A percentile compares a stretch with the other conserved stretches of the same genome.
These are phyloP conservation scores for Metallyticus violacea DNA, from an alignment of 2,888 invertebrate species.

Conservation along the genomic window DNA sequence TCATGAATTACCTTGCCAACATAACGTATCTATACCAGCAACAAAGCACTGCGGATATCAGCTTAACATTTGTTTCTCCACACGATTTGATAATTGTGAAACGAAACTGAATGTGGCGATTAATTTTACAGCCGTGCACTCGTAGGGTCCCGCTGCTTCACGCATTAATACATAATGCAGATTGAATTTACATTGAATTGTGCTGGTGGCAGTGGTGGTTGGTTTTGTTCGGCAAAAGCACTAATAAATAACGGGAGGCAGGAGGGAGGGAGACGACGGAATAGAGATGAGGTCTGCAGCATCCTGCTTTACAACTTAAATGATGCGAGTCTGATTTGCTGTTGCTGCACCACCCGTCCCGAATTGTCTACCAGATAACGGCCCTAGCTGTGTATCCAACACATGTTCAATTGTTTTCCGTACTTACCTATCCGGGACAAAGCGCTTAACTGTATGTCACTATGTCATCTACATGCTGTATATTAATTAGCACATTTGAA, in stretches of 20 bases:
- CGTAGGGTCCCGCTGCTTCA: not conserved
- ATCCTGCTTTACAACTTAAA: not conserved
- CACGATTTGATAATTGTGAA: slow-evolving; percentile 6
- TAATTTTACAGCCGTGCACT: not conserved
- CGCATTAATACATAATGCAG: slow-evolving; percentile 12
- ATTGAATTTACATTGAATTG: slow-evolving; percentile 14
- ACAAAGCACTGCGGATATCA: not conserved
- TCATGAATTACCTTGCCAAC: too few relatives aligned
- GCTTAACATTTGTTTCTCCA: not conserved
- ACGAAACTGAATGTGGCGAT: not conserved
- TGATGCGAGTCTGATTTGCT: not conserved
- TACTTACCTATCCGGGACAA: not conserved
- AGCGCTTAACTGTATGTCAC: not conserved
- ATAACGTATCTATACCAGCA: too few relatives aligned
- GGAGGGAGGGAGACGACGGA: not conserved
- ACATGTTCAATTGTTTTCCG: not conserved
- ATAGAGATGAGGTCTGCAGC: not conserved
- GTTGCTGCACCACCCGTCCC: not conserved
- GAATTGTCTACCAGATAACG: not conserved
- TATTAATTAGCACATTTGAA: too few relatives aligned
- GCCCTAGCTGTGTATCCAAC: not conserved
- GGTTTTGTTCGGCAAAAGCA: not conserved
- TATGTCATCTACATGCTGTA: too few relatives aligned
- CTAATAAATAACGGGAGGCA: not conserved
- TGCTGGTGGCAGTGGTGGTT: not conserved